phyloP scores from a whole-genome alignment of 1,140 invertebrate species.

The Drosophila suzukii region DNA sequence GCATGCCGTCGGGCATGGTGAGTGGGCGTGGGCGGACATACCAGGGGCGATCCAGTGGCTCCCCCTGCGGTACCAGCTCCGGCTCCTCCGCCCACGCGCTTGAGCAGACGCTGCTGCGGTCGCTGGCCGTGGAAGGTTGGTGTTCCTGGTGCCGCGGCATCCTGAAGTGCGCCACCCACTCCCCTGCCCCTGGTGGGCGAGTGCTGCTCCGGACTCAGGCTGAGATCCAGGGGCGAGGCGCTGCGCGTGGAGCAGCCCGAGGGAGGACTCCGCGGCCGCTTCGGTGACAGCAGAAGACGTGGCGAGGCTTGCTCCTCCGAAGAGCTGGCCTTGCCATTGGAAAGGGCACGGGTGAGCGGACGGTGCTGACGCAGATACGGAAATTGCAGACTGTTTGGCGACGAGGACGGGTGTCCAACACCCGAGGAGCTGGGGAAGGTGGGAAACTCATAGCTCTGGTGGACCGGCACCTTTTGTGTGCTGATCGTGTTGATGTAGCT shows the following conservation, averaged over 20 bases:
- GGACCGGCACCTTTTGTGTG: constrained; percentile 85
- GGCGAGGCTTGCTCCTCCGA: constrained; percentile 48
- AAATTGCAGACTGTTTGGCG: constrained; percentile 52
- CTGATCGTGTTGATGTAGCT: constrained; percentile 88
- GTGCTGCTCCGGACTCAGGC: constrained; percentile 69
- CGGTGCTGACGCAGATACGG: constrained; percentile 81
- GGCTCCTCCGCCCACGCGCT: constrained; percentile 85
- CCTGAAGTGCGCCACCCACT: constrained; percentile 51
- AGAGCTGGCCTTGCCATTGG: constrained; percentile 71
- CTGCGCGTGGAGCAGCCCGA: constrained; percentile 82
- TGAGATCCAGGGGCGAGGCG: constrained; percentile 76
- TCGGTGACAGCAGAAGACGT: constrained; percentile 70
- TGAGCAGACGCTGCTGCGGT: constrained; percentile 86
- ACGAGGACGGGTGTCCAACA: constrained; percentile 6
- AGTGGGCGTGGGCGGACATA: constrained; percentile 93
- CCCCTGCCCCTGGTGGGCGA: constrained; percentile 64
- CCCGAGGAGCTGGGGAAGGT: constrained; percentile 73
- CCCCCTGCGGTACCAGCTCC: constrained; percentile 27
- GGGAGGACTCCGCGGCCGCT: constrained; percentile 75
- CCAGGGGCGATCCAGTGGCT: constrained; percentile 44
- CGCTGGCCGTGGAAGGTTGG: constrained; percentile 83
- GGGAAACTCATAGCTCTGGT: constrained; percentile 86
- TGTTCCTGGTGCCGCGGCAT: constrained; percentile 51
- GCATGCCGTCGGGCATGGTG: constrained; percentile 89
- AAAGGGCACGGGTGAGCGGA: constrained; percentile 77